Evolutionary conservation across 2,797 vertebrate genomes (phyloP).

Genomic region (Arnoldichthys spilopterus): DNA sequence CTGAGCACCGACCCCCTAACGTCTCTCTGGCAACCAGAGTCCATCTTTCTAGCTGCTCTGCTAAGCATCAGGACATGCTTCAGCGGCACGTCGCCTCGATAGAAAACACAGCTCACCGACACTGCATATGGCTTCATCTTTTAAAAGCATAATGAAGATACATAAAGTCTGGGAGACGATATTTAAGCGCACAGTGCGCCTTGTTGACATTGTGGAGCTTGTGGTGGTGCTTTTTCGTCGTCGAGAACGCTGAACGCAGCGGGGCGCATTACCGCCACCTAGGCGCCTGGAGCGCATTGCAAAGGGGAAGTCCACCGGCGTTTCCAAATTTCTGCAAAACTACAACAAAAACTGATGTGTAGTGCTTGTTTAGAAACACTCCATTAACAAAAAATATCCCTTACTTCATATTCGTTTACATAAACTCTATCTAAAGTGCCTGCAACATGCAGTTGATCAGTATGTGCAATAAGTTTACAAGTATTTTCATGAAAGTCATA

Average conservation of each 20-base stretch:
- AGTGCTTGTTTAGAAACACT: too few species aligned
- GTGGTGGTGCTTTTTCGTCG: background rate
- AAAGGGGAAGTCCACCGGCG: too few species aligned
- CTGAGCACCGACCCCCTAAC: too few species aligned
- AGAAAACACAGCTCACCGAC: constrained; percentile 67
- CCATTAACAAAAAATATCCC: too few species aligned
- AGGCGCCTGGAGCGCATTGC: background rate
- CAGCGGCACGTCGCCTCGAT: background rate
- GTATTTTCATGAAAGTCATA: too few species aligned
- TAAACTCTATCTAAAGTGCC: too few species aligned
- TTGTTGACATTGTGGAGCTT: constrained; percentile 14
- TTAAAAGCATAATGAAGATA: constrained; percentile 53
- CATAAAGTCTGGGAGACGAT: background rate
- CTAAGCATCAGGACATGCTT: background rate
- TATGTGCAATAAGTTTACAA: too few species aligned
- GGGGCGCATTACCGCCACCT: background rate
- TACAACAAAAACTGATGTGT: too few species aligned
- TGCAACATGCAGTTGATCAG: too few species aligned
- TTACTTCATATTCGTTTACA: too few species aligned
- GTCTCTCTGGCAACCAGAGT: constrained; percentile 36
- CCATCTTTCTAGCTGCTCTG: background rate
- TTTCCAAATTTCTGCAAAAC: too few species aligned
- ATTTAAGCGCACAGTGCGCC: background rate
- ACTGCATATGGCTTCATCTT: constrained; percentile 48
- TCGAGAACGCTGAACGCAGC: background rate